Evolutionary conservation across 2,888 invertebrate species (phyloP), one percentile per base, ranked within the genome.

Genomic region (Digitonthophagus gazella): DNA sequence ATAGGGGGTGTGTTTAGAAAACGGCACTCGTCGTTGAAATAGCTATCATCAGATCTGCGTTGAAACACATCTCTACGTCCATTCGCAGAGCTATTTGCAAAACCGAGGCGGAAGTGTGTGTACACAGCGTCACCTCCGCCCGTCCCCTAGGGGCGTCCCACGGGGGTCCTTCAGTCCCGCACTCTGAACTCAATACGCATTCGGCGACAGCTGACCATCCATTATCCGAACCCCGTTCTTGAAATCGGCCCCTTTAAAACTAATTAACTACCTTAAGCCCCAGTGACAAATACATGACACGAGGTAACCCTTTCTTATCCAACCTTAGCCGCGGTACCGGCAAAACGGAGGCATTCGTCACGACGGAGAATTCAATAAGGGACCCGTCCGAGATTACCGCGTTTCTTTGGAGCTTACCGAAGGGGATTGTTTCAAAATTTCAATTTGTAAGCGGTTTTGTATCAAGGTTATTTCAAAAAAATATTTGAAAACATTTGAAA

Each of bases 131-230:
- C 28, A 44, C 28, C 28, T 44, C 28, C 28, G 28, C 28, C 28
- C 28, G 11, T 44, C 11, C 11, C 28, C 28, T 8, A 44, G 28
- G 28, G 28, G 11, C 28, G 28, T 44, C 28, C 28, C 28, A 44
- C 28, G 28, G 28, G 28, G 28, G 28, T 19, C 18, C 19, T 61
- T 19, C 61, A 20, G 61, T 61, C 61, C 18, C 61, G 61, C 61
- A 61, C 19, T 19, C 61, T 61, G 61, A 61, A 61, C 61, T 20
- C 61, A 61, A 61, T 61, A 61, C 61, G 61, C 61, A 61, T 61
- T 20, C 61, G 61, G 61, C 78, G 79, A 80, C 80, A 79, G 79
- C 76, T 80, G 79, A 79, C 79, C 79, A 79, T 80, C 78, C 75
- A 79, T 80, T 80, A 79, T 75, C 77, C 76, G 74, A 14, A 77